Percentiles rank a stretch among this genome's conserved stretches.
Evolutionary conservation across 2,113 vertebrate genomes (phyloP).

Genomic region (Emydura subglobosa): DNA sequence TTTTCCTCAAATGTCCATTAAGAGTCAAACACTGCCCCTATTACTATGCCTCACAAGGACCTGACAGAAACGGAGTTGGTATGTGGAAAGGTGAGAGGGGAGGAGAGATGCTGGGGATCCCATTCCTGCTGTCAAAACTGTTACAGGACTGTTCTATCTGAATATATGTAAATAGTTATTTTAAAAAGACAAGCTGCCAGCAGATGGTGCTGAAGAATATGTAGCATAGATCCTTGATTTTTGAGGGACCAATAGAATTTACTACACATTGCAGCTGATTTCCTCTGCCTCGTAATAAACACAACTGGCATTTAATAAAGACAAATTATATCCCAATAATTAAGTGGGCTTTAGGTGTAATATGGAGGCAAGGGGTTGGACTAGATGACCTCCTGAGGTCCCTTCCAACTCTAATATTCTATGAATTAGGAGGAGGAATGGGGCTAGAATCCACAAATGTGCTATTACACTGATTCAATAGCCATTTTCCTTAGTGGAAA

Average conservation of each 20-base stretch:
- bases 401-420: no score
- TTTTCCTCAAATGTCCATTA: not conserved
- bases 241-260: not conserved
- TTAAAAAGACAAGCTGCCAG: not conserved
- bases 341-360: not conserved
- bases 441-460: not conserved
- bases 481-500: not conserved
- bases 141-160: not conserved
- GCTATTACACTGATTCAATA: not conserved
- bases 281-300: not conserved
- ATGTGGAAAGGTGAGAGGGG: not conserved
- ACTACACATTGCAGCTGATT: not conserved
- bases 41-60: not conserved
- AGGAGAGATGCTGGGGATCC: not conserved
- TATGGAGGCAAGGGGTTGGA: not conserved
- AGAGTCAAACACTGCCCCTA: not conserved
- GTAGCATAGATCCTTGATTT: not conserved
- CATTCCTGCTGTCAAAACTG: not conserved
- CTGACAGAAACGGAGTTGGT: not conserved
- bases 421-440: not conserved
- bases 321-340: not conserved
- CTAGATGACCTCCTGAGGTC: no score
- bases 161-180: not conserved
- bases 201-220: not conserved
- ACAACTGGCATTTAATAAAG: not conserved